A percentile compares a stretch with the other conserved stretches of the same genome.
These are phyloP conservation scores for Manis crassicaudata DNA, from an alignment of 2,797 vertebrate species.

Conservation along the genomic window DNA sequence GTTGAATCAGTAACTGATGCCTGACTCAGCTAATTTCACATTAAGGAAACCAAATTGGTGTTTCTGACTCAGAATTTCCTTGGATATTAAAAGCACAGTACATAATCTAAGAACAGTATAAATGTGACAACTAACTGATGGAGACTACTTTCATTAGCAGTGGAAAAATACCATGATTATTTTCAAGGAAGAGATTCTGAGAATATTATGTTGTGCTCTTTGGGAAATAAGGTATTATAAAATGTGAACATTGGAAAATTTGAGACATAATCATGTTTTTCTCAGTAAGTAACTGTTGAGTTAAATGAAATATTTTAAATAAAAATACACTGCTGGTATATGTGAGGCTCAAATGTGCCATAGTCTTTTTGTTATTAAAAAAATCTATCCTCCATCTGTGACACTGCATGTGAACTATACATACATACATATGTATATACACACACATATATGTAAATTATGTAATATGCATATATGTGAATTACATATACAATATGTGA, in stretches of 20 bases:
- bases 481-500: background rate
- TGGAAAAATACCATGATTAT: constrained; percentile 27
- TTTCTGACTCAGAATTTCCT: constrained; percentile 48
- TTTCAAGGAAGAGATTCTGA: constrained; percentile 30
- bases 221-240: constrained; percentile 10
- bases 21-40: constrained; percentile 23
- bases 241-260: background rate
- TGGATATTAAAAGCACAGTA: background rate
- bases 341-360: background rate
- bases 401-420: background rate
- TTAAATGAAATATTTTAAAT: background rate
- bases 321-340: background rate
- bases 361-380: background rate
- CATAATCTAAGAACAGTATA: constrained; percentile 35
- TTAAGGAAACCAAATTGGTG: constrained; percentile 42
- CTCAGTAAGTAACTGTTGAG: constrained; percentile 1
- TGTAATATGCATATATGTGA: background rate
- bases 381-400: constrained; percentile 30
- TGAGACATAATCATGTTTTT: constrained; percentile 8
- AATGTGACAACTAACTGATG: constrained; percentile 18
- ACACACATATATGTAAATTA: background rate
- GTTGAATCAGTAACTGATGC: background rate
- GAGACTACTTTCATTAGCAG: background rate
- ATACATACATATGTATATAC: background rate
- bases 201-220: background rate